These are phyloP conservation scores for Philopotamus ludificatus DNA, from an alignment of 1,140 invertebrate species.

Conservation along the genomic window DNA sequence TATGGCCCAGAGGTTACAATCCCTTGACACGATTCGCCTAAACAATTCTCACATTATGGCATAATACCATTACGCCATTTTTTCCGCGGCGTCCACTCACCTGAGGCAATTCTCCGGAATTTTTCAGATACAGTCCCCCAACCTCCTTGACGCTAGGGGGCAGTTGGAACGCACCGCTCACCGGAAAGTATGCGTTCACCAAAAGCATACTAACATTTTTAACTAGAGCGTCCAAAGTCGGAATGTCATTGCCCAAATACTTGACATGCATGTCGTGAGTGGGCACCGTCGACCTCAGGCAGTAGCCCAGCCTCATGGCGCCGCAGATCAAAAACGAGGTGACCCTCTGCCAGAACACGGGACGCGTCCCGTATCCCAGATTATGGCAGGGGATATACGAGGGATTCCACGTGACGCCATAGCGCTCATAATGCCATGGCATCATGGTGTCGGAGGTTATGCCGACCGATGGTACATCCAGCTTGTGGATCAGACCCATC, in stretches of 20 bases:
- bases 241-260: constrained; percentile 48
- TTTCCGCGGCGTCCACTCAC: constrained; percentile 25
- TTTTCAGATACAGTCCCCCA: constrained; percentile 57
- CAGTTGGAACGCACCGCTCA: constrained; percentile 53
- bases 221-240: constrained; percentile 48
- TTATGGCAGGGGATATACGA: constrained; percentile 41
- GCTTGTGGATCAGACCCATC: constrained; percentile 40
- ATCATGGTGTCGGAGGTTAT: constrained; percentile 41
- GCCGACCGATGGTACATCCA: constrained; percentile 42
- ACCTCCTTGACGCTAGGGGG: constrained; percentile 58
- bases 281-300: constrained; percentile 19
- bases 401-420: constrained; percentile 42
- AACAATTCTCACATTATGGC: no score
- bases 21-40: no score
- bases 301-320: constrained; percentile 36
- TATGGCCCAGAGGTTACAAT: no score
- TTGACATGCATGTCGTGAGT: constrained; percentile 40
- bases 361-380: constrained; percentile 34
- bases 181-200: constrained; percentile 58
- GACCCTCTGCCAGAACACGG: constrained; percentile 26
- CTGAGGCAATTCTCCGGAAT: constrained; percentile 9
- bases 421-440: constrained; percentile 40
- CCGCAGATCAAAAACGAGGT: constrained; percentile 41
- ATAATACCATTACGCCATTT: no score
- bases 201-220: constrained; percentile 56